phyloP scores from a whole-genome alignment of 2,888 invertebrate species.

The Asteroscopus sphinx region DNA sequence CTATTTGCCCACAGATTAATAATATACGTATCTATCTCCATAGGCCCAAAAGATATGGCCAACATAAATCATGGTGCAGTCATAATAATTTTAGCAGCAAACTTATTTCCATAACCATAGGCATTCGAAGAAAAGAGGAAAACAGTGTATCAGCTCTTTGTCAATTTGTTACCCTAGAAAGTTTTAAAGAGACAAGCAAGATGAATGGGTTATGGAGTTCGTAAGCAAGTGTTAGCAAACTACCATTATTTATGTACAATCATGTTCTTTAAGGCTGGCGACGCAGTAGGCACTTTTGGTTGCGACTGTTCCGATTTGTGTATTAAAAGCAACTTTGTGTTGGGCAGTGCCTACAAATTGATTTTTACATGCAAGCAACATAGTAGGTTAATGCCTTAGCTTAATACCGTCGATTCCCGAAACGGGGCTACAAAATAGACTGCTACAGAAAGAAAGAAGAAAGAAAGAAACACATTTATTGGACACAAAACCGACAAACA shows the following conservation, averaged over 20 bases:
- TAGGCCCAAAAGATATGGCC: not conserved
- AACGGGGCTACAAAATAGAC: too few relatives aligned
- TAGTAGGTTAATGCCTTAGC: too few relatives aligned
- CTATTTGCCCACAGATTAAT: too few relatives aligned
- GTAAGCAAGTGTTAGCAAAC: slow-evolving; percentile 41
- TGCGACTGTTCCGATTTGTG: slow-evolving; percentile 13
- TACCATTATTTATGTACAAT: slow-evolving; percentile 45
- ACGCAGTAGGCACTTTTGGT: slow-evolving; percentile 22
- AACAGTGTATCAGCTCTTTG: slow-evolving; percentile 35
- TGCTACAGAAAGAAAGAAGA: too few relatives aligned
- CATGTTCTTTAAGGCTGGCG: slow-evolving; percentile 37
- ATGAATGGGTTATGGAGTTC: slow-evolving; percentile 51
- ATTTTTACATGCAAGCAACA: too few relatives aligned
- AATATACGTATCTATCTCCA: too few relatives aligned
- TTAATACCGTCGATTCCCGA: too few relatives aligned
- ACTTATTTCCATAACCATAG: slow-evolving; percentile 18
- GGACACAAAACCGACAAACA: too few relatives aligned
- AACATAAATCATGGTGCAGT: slow-evolving; percentile 1
- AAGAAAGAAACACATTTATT: too few relatives aligned
- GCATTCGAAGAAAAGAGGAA: slow-evolving; percentile 5
- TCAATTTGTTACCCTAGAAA: slow-evolving; percentile 45
- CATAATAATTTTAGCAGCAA: slow-evolving; percentile 2
- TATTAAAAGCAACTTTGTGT: slow-evolving; percentile 20
- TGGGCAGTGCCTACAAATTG: too few relatives aligned
- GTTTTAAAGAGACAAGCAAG: slow-evolving; percentile 49